These are phyloP conservation scores for Apotomis betuletana DNA, from an alignment of 2,888 invertebrate genomes.

Conservation along the genomic window DNA sequence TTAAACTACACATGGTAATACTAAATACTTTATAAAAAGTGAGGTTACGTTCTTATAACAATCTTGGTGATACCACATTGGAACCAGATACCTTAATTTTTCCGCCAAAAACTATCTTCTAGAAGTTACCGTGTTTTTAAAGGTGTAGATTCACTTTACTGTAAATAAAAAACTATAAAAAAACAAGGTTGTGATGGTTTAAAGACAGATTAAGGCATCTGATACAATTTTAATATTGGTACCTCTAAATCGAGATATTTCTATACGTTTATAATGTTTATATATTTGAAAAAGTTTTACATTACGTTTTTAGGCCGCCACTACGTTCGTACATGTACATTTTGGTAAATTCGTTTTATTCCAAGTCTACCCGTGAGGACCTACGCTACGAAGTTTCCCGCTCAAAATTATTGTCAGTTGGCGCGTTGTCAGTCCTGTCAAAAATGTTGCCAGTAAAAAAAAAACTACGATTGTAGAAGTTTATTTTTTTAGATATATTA, in stretches of 20 bases:
- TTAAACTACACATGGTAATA: conserved; percentile 29
- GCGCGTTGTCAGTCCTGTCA: conserved; percentile 35
- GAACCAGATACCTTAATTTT: conserved; percentile 2
- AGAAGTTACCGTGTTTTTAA: too few relatives aligned
- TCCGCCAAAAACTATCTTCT: background rate
- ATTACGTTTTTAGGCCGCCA: conserved; percentile 54
- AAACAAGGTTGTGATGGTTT: background rate
- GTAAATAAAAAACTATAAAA: too few relatives aligned
- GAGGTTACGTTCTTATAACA: conserved; percentile 37
- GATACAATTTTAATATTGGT: background rate
- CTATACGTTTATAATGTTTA: conserved; percentile 26
- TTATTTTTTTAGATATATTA: background rate
- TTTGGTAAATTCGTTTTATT: conserved; percentile 53
- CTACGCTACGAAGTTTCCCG: conserved; percentile 12
- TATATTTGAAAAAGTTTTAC: conserved; percentile 39
- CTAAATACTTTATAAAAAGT: conserved; percentile 39
- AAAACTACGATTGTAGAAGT: conserved; percentile 29
- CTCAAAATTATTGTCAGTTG: conserved; percentile 39
- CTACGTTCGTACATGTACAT: conserved; percentile 50
- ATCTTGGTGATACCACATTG: conserved; percentile 21
- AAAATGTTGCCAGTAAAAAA: conserved; percentile 24
- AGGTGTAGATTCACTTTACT: too few relatives aligned
- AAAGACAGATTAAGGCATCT: conserved; percentile 1
- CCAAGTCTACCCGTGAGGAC: conserved; percentile 31
- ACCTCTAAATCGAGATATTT: conserved; percentile 24